A percentile compares a stretch with the other conserved stretches of the same genome.
Conservation (phyloP, 2,797 vertebrate genomes). For the Harpagifer antarcticus region DNA sequence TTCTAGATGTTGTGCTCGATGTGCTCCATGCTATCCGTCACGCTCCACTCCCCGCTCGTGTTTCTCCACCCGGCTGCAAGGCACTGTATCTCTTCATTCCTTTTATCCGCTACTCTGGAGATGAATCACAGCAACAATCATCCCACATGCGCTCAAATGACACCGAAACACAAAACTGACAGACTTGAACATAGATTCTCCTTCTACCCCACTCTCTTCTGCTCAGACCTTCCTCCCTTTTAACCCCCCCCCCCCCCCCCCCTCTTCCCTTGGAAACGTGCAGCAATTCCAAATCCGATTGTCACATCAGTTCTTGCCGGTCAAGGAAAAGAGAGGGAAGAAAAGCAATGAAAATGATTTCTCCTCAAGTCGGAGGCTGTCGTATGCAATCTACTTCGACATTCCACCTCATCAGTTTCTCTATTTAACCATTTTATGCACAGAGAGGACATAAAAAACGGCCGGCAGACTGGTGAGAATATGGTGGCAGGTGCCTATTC, state of each 20-base stretch:
- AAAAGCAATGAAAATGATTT: conserved; percentile 73
- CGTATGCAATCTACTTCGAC: conserved; percentile 80
- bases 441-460: conserved; percentile 64
- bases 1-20: conserved; percentile 55
- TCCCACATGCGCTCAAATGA: conserved; percentile 69
- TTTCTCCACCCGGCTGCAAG: conserved; percentile 48
- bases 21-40: conserved; percentile 68
- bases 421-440: conserved; percentile 78
- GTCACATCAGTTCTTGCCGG: conserved; percentile 77
- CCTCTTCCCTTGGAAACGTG: conserved; percentile 53
- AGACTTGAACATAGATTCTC: conserved; percentile 61
- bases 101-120: conserved; percentile 69
- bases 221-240: background rate
- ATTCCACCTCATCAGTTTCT: conserved; percentile 81
- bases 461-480: conserved; percentile 65
- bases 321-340: conserved; percentile 52
- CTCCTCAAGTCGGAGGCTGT: conserved; percentile 76
- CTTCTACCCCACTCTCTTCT: conserved; percentile 17
- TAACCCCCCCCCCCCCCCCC: background rate
- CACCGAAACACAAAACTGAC: conserved; percentile 66
- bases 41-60: conserved; percentile 54
- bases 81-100: conserved; percentile 63
- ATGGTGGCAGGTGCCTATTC: conserved; percentile 72
- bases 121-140: conserved; percentile 70
- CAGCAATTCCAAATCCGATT: conserved; percentile 76